A percentile compares a stretch with the other conserved stretches of the same genome.
Evolutionary conservation across 2,113 vertebrate genomes (phyloP).

Genomic region (Meles meles): DNA sequence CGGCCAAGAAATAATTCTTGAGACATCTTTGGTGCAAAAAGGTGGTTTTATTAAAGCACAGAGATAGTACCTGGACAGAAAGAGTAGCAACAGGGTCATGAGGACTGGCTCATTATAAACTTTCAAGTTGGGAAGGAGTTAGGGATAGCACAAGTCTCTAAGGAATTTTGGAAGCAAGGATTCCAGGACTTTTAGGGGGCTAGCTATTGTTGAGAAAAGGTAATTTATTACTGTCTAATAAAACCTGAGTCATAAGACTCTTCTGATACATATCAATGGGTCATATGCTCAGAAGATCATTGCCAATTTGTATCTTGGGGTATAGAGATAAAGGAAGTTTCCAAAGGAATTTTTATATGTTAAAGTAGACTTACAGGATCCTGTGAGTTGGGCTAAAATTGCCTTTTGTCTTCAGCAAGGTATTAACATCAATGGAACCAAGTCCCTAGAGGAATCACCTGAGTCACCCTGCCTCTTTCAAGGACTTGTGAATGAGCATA

Average conservation of each 20-base stretch:
- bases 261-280: neutral
- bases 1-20: neutral
- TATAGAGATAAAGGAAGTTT: neutral
- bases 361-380: neutral
- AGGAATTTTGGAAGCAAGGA: neutral
- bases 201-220: neutral
- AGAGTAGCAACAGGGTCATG: neutral
- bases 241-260: neutral
- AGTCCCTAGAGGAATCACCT: neutral
- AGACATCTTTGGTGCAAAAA: neutral
- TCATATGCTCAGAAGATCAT: neutral
- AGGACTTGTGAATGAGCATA: neutral
- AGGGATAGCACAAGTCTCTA: neutral
- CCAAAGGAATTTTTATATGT: neutral
- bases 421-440: neutral
- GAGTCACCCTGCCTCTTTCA: neutral
- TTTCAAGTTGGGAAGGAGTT: neutral
- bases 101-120: neutral
- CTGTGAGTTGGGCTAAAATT: neutral
- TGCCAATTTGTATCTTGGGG: neutral
- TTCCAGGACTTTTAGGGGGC: neutral
- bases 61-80: neutral
- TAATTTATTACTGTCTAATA: neutral
- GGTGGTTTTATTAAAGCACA: neutral
- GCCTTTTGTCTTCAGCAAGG: neutral